Base-by-base conservation (phyloP, 2,888 invertebrate species). In the Theodoxus fluviatilis region DNA sequence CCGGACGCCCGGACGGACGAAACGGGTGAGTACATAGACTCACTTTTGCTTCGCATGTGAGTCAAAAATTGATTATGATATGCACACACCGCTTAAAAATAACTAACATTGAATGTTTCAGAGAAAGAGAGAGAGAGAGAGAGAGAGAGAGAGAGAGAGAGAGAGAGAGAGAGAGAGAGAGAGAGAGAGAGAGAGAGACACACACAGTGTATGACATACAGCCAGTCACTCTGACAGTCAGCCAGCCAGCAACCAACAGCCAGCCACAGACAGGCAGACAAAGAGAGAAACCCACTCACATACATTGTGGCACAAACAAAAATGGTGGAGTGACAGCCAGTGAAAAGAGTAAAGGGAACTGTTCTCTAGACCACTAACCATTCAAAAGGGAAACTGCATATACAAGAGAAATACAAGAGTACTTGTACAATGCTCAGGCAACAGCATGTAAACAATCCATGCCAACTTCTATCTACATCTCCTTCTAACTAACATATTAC, bases 161-260 rank as follows among this genome's bases (percentile, higher is more conserved):
- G 55, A 55, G 55, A 55, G 22, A 55, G 55, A 52, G 55, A 55
- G 55, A 55, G 55, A 55, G 55, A 55, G n/a, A 55, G 55, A 55
- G n/a, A 55, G 55, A 55, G 55, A 55, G 55, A 55, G 22, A 55
- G 55, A 52, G 55, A 55, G 55, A 55, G 55, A 55, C 25, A 55
- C 18, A 55, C 25, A 55, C 18, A 55, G 55, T 25, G 55, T 25
- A 28, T 25, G 55, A 55, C 25, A 47, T n/a, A 22, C 18, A 47
- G 18, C 7, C 31, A 31, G 33, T 15, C 59, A 59, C 59, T 33
- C 35, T 15, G 33, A 28, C 31, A 28, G 12, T 12, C 59, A 59
- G 9, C 6, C 59, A 59, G 33, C 3, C 31, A 31, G 3, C 15
- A 18, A 52, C 52, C 15, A 18, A 52, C 52, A 52, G n/a, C 25